Base-by-base conservation (phyloP, 2,797 vertebrate genomes). In the Cirrhinus molitorella region DNA sequence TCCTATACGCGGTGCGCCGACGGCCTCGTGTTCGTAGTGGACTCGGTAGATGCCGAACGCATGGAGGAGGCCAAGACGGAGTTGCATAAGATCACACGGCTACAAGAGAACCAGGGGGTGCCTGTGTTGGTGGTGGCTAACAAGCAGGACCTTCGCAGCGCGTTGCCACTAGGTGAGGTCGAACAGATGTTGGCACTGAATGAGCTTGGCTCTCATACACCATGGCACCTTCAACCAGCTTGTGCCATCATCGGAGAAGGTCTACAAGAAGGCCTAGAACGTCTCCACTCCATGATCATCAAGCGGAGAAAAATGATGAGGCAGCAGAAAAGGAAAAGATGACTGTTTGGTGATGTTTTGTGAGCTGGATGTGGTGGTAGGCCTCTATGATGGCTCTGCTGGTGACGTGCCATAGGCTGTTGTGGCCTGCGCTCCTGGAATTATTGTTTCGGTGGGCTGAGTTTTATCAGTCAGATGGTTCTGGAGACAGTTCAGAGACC, bases 181-280 rank as follows among this genome's bases (percentile, higher is more conserved):
- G 97, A 98, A 91, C 94, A 94, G 90, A 94, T 96, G 93, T 90
- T 98, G 90, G 97, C 97, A 0, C 91, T 98, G 79, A 93, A 94
- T 0, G 97, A 98, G 92, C 96, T 98, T 49, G 94, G 95, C 87
- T 91, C 95, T 0, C 93, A 96, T 88, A 98, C 97, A 43, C 95
- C 96, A 67, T 99, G 97, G 95, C 96, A 98, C 90, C 95, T 98
- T 70, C 97, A 98, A 92, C 96, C 97, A 0, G 94, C 97, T 4
- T 98, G 97, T 79, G 97, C 97, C 77, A 99, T 99, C 93, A 99
- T 98, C 40, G 97, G 97, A 3, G 97, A 99, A 90, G 97, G 97
- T 37, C 96, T 99, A 43, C 96, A 95, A 49, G 97, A 98, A 87
- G 97, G 97, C 80, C 95, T 98, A 91, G 96, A 98, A 94, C 96